These are phyloP conservation scores for Wasmannia auropunctata DNA, from an alignment of 1,140 invertebrate genomes.

Conservation along the genomic window DNA sequence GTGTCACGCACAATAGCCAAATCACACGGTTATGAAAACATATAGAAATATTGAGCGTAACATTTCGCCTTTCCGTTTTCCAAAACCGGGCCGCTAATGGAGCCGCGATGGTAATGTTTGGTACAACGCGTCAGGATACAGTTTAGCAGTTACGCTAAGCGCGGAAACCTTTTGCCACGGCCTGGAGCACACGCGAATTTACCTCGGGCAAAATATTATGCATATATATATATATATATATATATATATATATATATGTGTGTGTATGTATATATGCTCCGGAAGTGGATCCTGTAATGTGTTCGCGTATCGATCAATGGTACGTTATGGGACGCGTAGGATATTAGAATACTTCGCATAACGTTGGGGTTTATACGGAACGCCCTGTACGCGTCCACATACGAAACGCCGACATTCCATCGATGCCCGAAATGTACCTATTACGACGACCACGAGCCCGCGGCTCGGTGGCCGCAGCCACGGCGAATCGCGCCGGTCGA, in stretches of 20 bases:
- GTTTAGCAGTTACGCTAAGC: slow-evolving; percentile 27
- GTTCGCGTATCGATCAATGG: slow-evolving; percentile 75
- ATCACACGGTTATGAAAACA: background rate
- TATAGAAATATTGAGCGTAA: background rate
- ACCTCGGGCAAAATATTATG: slow-evolving; percentile 45
- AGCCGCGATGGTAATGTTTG: slow-evolving; percentile 24
- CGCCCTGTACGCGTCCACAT: slow-evolving; percentile 61
- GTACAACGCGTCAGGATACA: slow-evolving; percentile 36
- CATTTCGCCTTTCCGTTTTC: background rate
- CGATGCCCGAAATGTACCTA: slow-evolving; percentile 76
- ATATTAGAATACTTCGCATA: slow-evolving; percentile 82
- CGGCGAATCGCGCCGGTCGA: slow-evolving; percentile 48
- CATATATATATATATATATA: slow-evolving; percentile 3
- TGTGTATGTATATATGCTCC: too few relatives aligned
- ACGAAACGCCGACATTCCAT: slow-evolving; percentile 73
- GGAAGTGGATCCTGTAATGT: slow-evolving; percentile 46
- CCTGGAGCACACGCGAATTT: slow-evolving; percentile 23
- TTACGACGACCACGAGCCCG: slow-evolving; percentile 71
- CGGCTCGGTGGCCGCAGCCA: slow-evolving; percentile 44
- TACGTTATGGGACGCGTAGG: slow-evolving; percentile 78
- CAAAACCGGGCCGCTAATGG: slow-evolving; percentile 29
- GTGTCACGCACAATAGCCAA: background rate
- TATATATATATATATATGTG: too few relatives aligned
- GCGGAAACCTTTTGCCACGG: slow-evolving; percentile 9
- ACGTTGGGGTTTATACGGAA: slow-evolving; percentile 73